A percentile compares a stretch with the other conserved stretches of the same genome.
These are phyloP conservation scores for Theristus sp. DNA, from an alignment of 2,888 invertebrate genomes.

Conservation along the genomic window DNA sequence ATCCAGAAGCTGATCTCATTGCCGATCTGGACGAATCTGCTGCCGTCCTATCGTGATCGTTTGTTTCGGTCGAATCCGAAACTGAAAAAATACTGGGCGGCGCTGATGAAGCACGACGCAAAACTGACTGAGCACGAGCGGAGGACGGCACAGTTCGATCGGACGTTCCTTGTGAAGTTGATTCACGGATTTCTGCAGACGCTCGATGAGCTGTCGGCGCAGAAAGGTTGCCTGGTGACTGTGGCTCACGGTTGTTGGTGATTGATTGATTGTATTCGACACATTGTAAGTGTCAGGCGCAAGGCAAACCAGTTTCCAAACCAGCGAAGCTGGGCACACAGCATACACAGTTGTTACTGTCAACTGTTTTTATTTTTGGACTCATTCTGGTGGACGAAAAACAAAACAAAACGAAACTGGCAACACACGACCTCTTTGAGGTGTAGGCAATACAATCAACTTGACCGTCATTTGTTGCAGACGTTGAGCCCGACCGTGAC, in stretches of 20 bases:
- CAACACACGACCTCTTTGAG: too few relatives aligned
- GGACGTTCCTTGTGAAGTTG: slow-evolving; percentile 60
- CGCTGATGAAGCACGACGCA: slow-evolving; percentile 60
- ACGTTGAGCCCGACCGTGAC: slow-evolving; percentile 16
- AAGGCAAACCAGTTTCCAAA: too few relatives aligned
- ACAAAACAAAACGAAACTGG: too few relatives aligned
- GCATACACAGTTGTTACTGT: too few relatives aligned
- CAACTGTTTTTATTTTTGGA: too few relatives aligned
- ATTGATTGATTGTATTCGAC: background rate
- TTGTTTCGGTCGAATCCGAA: slow-evolving; percentile 68
- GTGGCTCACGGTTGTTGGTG: background rate
- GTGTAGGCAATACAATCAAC: too few relatives aligned
- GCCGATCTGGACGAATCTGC: slow-evolving; percentile 73
- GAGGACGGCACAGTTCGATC: slow-evolving; percentile 50
- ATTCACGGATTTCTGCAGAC: slow-evolving; percentile 69
- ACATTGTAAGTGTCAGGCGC: too few relatives aligned
- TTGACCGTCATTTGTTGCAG: too few relatives aligned
- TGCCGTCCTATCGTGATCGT: slow-evolving; percentile 49
- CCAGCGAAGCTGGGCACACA: too few relatives aligned
- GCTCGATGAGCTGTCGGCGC: slow-evolving; percentile 49
- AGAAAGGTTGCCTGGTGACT: slow-evolving; percentile 20
- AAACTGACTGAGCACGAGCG: slow-evolving; percentile 16
- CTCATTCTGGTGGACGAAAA: too few relatives aligned
- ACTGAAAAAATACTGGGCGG: slow-evolving; percentile 77
- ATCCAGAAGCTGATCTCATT: slow-evolving; percentile 73